phyloP scores from a whole-genome alignment of 2,888 invertebrate genomes.

The Sisyra terminalis region DNA sequence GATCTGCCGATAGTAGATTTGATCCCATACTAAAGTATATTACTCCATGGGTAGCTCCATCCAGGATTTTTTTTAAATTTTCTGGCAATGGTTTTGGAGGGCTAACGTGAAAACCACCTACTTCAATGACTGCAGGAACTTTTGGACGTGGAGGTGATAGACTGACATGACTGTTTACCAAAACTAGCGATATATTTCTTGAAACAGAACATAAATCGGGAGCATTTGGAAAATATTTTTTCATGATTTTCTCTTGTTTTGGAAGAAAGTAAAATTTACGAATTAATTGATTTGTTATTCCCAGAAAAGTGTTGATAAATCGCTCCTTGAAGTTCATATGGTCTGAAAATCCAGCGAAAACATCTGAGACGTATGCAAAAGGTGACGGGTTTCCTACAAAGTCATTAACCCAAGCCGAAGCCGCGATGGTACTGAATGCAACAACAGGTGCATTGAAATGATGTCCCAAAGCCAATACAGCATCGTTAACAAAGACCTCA shows the following conservation, averaged over 20 bases:
- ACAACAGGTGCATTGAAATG: constrained; percentile 16
- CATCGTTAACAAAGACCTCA: constrained; percentile 19
- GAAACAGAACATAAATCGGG: constrained; percentile 14
- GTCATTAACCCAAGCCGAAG: constrained; percentile 14
- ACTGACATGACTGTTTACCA: constrained; percentile 19
- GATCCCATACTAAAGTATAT: constrained; percentile 24
- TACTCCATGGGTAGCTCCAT: constrained; percentile 19
- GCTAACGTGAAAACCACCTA: constrained; percentile 20
- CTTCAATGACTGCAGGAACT: constrained; percentile 29
- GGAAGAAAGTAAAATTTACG: neutral
- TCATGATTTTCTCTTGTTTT: constrained; percentile 1
- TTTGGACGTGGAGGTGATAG: constrained; percentile 30
- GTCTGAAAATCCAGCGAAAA: constrained; percentile 11
- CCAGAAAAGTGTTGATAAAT: constrained; percentile 15
- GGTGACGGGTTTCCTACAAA: constrained; percentile 17
- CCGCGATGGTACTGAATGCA: constrained; percentile 13
- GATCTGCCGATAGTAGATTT: constrained; percentile 16
- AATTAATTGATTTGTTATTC: constrained; percentile 17
- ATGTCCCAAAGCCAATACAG: constrained; percentile 14
- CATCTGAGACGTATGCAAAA: constrained; percentile 13
- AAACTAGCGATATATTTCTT: constrained; percentile 15
- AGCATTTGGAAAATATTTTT: constrained; percentile 16
- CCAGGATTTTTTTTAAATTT: constrained; percentile 19
- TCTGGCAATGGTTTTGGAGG: constrained; percentile 7
- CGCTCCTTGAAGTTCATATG: constrained; percentile 16